Evolutionary conservation across 2,888 invertebrate genomes (phyloP).

Genomic region (Cybosia mesomella): DNA sequence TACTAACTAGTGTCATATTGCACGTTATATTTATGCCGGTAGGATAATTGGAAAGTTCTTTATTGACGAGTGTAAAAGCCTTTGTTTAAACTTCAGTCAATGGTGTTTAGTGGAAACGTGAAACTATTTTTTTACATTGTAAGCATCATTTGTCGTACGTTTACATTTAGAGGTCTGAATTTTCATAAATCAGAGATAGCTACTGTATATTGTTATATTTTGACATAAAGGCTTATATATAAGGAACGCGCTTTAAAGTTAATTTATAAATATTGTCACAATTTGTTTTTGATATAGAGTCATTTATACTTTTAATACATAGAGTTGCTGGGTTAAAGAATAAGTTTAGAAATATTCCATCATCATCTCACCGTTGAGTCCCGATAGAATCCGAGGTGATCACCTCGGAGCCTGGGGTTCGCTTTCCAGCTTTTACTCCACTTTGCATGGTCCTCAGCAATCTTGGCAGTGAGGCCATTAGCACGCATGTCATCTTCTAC

Average conservation of each 20-base stretch:
- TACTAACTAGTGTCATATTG: slow-evolving; percentile 73
- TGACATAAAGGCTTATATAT: background rate
- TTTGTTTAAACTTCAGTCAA: slow-evolving; percentile 44
- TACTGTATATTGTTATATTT: background rate
- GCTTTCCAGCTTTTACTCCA: background rate
- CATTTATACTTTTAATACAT: background rate
- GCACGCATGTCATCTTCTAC: no score
- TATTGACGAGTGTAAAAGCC: slow-evolving; percentile 33
- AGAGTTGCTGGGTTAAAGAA: background rate
- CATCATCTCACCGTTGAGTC: background rate
- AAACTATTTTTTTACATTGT: slow-evolving; percentile 15
- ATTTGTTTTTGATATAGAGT: background rate
- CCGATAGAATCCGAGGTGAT: no score
- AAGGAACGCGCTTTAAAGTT: background rate
- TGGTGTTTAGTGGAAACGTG: slow-evolving; percentile 29
- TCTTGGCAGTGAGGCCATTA: no score
- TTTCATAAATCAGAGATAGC: background rate
- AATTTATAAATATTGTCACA: background rate
- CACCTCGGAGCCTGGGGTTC: background rate
- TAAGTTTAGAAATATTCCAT: background rate
- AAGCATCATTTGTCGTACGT: background rate
- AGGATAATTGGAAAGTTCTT: slow-evolving; percentile 36
- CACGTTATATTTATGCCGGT: slow-evolving; percentile 61
- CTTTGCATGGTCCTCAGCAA: background rate
- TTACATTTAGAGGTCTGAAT: no score